A percentile compares a stretch with the other conserved stretches of the same genome.
Evolutionary conservation across 2,797 vertebrate genomes (phyloP).

Genomic region (Paratrypauchen microcephalus): DNA sequence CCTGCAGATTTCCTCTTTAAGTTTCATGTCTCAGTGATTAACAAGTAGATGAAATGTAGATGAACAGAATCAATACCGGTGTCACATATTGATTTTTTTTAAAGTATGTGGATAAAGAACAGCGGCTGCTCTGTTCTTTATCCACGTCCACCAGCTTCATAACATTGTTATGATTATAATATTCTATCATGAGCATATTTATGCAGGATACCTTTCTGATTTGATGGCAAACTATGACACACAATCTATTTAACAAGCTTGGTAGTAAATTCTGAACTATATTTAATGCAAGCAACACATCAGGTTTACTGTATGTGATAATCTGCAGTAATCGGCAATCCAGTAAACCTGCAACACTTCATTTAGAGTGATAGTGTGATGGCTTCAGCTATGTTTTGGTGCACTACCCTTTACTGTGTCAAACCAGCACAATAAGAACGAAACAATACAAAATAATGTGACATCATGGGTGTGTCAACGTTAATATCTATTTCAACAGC

Average conservation of each 20-base stretch:
- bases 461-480: neutral
- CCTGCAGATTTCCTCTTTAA: neutral
- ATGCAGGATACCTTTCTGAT: neutral
- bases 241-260: neutral
- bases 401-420: neutral
- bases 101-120: neutral
- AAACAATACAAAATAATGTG: neutral
- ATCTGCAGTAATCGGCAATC: too few relatives aligned
- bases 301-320: neutral
- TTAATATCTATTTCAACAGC: too few relatives aligned
- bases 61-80: neutral
- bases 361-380: neutral
- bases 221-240: neutral
- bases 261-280: neutral
- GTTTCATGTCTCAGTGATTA: neutral
- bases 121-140: neutral
- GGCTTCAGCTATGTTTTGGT: neutral
- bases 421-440: neutral
- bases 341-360: neutral
- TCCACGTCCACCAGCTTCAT: neutral
- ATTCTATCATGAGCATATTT: neutral
- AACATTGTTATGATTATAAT: neutral
- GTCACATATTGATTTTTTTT: neutral
- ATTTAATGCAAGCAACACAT: neutral
- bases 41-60: neutral